Conservation (phyloP, 2,113 vertebrate species). For the Crotalus tigris region DNA sequence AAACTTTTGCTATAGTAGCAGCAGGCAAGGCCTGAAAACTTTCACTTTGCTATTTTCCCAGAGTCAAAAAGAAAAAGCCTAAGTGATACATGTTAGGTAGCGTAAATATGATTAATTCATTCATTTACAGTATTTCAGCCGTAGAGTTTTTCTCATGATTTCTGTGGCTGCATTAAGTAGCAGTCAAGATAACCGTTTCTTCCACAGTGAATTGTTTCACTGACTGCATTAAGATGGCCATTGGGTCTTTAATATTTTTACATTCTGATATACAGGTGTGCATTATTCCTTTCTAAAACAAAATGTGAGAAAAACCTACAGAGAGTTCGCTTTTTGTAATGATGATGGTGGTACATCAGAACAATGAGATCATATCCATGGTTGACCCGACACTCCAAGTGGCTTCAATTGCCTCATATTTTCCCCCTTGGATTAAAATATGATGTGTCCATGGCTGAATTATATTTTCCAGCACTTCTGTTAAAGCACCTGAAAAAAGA, state of each 20-base stretch:
- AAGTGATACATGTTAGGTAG: slow-evolving; percentile 24
- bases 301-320: background rate
- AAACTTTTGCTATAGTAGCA: background rate
- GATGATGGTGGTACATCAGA: background rate
- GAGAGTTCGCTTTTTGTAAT: background rate
- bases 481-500: background rate
- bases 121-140: slow-evolving; percentile 48
- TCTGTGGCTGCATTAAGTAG: slow-evolving; percentile 41
- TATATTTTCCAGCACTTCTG: background rate
- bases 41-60: background rate
- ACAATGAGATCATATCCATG: background rate
- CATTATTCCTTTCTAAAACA: background rate
- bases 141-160: slow-evolving; percentile 59
- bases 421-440: background rate
- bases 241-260: background rate
- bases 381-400: background rate
- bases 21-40: background rate
- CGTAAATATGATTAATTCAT: slow-evolving; percentile 47
- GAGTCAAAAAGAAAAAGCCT: background rate
- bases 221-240: background rate
- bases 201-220: background rate
- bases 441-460: background rate
- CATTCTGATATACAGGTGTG: background rate
- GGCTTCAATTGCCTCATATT: background rate
- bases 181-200: slow-evolving; percentile 48